Evolutionary conservation across 2,888 invertebrate species (phyloP).

Genomic region (Leucoptera coffeella): DNA sequence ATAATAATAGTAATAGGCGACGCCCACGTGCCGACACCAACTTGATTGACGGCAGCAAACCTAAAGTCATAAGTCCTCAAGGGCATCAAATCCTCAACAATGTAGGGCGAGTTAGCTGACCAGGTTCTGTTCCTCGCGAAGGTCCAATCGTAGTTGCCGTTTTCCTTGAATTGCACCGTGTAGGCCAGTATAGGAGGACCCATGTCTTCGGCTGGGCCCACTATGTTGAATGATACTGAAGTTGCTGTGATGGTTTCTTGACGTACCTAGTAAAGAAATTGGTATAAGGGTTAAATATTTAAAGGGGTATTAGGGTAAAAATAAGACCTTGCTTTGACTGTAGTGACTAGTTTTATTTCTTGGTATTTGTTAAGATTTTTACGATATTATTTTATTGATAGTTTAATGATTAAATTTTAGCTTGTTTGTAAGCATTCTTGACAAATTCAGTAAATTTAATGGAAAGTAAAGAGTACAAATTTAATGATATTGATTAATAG

Average conservation of each 20-base stretch:
- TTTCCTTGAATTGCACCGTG: conserved; percentile 70
- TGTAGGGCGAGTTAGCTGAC: conserved; percentile 74
- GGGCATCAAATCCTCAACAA: conserved; percentile 72
- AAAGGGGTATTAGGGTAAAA: no score
- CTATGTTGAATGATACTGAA: conserved; percentile 72
- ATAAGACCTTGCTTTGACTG: no score
- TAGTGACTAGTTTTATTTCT: no score
- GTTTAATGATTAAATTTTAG: no score
- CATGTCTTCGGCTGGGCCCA: conserved; percentile 66
- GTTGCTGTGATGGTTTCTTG: conserved; percentile 74
- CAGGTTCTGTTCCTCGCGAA: conserved; percentile 66
- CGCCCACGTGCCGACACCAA: conserved; percentile 73
- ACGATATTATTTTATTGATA: no score
- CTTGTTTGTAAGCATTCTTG: no score
- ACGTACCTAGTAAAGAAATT: conserved; percentile 50
- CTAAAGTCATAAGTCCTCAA: conserved; percentile 74
- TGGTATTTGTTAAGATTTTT: no score
- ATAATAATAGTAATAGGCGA: conserved; percentile 60
- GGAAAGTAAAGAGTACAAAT: not conserved
- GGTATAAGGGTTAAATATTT: no score
- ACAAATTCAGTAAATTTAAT: no score
- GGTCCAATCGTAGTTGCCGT: conserved; percentile 62
- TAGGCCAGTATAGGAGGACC: conserved; percentile 72
- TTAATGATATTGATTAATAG: not conserved
- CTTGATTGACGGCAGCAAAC: conserved; percentile 80